Evolutionary conservation across 2,888 invertebrate species (phyloP).

Genomic region (Dione juno): DNA sequence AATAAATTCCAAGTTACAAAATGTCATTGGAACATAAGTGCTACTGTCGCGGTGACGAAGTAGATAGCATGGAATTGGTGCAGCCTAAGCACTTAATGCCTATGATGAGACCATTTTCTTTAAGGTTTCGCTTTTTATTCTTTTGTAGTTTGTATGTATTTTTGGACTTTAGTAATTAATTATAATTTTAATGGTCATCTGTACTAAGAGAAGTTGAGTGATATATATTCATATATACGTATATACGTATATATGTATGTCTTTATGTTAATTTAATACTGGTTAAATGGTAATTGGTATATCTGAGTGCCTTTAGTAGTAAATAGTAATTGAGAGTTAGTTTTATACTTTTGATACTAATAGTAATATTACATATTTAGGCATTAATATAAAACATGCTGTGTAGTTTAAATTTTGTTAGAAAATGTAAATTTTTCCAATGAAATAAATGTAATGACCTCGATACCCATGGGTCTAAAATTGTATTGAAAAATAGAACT

Average conservation of each 20-base stretch:
- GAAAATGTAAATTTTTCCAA: no score
- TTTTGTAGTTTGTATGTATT: not conserved
- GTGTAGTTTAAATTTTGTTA: no score
- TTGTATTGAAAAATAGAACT: no score
- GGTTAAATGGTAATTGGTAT: not conserved
- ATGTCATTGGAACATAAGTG: conserved; percentile 76
- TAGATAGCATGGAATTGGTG: conserved; percentile 62
- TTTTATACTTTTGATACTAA: not conserved
- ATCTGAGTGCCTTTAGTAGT: not conserved
- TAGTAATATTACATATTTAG: not conserved
- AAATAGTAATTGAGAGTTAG: not conserved
- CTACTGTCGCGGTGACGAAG: conserved; percentile 73
- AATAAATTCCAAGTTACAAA: conserved; percentile 43
- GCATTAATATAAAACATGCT: not conserved
- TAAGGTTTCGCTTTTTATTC: conserved; percentile 62
- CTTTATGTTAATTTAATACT: not conserved
- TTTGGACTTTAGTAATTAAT: not conserved
- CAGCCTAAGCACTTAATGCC: conserved; percentile 76
- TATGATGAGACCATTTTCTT: conserved; percentile 79
- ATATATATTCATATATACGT: no score
- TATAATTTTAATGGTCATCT: no score
- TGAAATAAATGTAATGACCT: no score
- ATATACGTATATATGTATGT: not conserved
- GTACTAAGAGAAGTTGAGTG: no score
- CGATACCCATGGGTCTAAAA: no score